A percentile compares a stretch with the other conserved stretches of the same genome.
Conservation (phyloP, 2,113 vertebrate species). For the Phyllostomus discolor region DNA sequence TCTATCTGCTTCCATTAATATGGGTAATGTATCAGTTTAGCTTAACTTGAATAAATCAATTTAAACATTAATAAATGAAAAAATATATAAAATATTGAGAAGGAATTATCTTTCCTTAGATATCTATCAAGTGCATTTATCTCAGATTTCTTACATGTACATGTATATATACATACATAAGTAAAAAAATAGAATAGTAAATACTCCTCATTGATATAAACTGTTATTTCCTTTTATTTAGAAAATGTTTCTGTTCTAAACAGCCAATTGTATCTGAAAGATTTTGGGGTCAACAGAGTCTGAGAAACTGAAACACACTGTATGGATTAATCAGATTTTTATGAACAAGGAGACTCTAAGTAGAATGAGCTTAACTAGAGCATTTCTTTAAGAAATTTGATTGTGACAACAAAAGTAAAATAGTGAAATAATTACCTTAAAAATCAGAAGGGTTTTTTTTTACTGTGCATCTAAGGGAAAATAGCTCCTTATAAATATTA, state of each 20-base stretch:
- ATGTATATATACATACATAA: background rate
- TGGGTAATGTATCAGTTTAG: conserved; percentile 75
- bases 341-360: background rate
- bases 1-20: conserved; percentile 62
- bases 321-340: conserved; percentile 41
- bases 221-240: background rate
- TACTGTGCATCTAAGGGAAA: background rate
- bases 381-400: background rate
- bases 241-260: conserved; percentile 18
- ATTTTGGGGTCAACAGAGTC: background rate
- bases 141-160: background rate
- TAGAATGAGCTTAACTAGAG: background rate
- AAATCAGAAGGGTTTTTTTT: background rate
- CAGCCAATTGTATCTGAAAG: conserved; percentile 17
- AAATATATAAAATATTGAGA: conserved; percentile 62
- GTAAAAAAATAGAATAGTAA: background rate
- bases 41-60: conserved; percentile 72
- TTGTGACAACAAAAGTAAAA: background rate
- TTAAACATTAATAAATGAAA: conserved; percentile 66
- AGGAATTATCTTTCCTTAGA: conserved; percentile 51
- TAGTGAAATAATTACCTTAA: background rate
- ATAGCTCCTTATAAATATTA: background rate
- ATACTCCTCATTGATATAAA: conserved; percentile 13
- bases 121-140: conserved; percentile 43
- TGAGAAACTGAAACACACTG: background rate